A percentile compares a stretch with the other conserved stretches of the same genome.
Conservation (phyloP, 2,797 vertebrate species). For the Gambelia wislizenii region DNA sequence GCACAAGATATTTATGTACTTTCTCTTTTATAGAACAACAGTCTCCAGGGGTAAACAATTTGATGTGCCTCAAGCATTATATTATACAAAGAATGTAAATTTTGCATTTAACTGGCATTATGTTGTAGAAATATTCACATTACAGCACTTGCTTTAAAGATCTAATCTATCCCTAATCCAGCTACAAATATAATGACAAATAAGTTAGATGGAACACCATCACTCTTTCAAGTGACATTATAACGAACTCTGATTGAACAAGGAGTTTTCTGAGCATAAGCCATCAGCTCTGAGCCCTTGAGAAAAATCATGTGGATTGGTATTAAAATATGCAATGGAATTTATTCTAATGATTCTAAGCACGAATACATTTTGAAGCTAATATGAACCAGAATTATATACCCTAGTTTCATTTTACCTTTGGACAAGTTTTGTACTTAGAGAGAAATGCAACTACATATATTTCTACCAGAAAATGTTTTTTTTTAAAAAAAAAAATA, state of each 20-base stretch:
- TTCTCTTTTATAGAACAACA: conserved; percentile 44
- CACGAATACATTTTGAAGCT: conserved; percentile 61
- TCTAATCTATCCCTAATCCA: conserved; percentile 65
- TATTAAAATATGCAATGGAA: conserved; percentile 63
- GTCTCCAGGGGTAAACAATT: conserved; percentile 56
- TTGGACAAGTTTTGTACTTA: conserved; percentile 43
- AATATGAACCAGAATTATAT: conserved; percentile 54
- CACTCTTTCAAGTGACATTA: conserved; percentile 66
- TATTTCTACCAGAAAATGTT: conserved; percentile 6
- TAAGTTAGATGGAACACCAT: conserved; percentile 60
- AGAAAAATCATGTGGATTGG: conserved; percentile 62
- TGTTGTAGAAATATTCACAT: conserved; percentile 50
- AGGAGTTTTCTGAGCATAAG: conserved; percentile 58
- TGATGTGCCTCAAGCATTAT: conserved; percentile 54
- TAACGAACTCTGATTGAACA: conserved; percentile 66
- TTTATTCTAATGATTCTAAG: conserved; percentile 65
- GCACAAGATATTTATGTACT: neutral
- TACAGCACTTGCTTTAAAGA: conserved; percentile 51
- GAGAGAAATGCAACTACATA: conserved; percentile 38
- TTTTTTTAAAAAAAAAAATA: conserved; percentile 1
- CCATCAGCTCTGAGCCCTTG: conserved; percentile 58
- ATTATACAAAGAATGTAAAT: conserved; percentile 57
- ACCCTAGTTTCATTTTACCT: conserved; percentile 59
- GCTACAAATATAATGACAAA: conserved; percentile 67
- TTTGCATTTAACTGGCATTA: conserved; percentile 60